Conservation (phyloP, 1,140 invertebrate genomes). For the Nilaparvata lugens region DNA sequence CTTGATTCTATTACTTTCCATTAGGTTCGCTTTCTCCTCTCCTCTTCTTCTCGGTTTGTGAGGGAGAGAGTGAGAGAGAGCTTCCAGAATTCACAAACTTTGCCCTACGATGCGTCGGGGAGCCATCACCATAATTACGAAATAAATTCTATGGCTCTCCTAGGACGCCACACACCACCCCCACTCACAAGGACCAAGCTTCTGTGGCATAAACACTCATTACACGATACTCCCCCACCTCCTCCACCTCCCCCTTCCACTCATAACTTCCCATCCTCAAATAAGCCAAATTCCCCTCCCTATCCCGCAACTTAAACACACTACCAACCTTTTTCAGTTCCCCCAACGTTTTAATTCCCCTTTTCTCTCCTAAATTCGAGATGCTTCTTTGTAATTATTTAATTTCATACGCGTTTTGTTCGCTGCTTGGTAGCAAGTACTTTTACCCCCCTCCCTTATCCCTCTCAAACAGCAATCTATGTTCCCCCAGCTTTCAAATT, state of each 20-base stretch:
- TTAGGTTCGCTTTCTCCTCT: background rate
- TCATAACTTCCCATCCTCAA: background rate
- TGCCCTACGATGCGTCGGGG: background rate
- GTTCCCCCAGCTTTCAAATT: background rate
- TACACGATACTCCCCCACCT: background rate
- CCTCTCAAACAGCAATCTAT: too few species aligned
- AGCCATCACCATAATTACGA: constrained; percentile 3
- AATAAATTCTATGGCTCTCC: constrained; percentile 1
- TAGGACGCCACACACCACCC: background rate
- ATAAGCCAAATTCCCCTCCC: background rate
- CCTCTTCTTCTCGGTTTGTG: background rate
- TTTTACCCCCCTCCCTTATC: too few species aligned
- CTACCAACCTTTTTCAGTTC: background rate
- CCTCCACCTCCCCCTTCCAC: background rate
- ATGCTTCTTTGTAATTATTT: constrained; percentile 1
- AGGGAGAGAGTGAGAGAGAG: background rate
- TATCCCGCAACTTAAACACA: background rate
- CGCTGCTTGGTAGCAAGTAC: background rate
- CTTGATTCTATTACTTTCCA: constrained; percentile 6
- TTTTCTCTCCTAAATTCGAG: background rate
- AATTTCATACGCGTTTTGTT: constrained; percentile 4
- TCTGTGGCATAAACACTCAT: constrained; percentile 3
- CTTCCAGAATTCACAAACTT: background rate
- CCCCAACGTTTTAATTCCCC: background rate
- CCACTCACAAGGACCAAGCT: background rate